Conservation (phyloP, 2,113 vertebrate species). For the Rhizomys pruinosus region DNA sequence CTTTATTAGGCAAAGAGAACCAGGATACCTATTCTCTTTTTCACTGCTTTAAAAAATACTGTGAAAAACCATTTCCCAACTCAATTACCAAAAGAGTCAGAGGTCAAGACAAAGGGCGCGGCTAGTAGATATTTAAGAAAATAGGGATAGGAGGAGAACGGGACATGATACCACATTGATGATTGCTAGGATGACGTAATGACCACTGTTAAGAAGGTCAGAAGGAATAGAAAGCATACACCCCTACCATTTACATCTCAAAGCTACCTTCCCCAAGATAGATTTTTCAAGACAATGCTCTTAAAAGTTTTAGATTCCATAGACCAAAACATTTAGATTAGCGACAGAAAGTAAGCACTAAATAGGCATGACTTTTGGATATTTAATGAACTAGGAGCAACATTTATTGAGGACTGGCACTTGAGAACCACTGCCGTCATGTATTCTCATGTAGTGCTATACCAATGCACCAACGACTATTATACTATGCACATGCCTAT, state of each 20-base stretch:
- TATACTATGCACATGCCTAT: constrained; percentile 17
- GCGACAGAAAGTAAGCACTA: constrained; percentile 40
- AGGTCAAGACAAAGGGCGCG: neutral
- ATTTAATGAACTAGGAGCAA: constrained; percentile 39
- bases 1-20: constrained; percentile 49
- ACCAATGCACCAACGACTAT: neutral
- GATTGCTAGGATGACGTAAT: constrained; percentile 46
- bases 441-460: constrained; percentile 41
- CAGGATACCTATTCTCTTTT: constrained; percentile 52
- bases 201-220: constrained; percentile 44
- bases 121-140: constrained; percentile 61
- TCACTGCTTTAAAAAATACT: constrained; percentile 60
- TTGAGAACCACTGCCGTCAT: constrained; percentile 26
- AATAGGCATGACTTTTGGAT: constrained; percentile 41
- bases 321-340: neutral
- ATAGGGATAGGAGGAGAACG: neutral
- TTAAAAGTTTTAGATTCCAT: constrained; percentile 38
- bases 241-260: constrained; percentile 36
- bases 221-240: neutral
- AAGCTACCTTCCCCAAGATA: constrained; percentile 24
- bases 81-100: constrained; percentile 57
- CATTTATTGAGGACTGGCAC: constrained; percentile 30
- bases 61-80: constrained; percentile 48
- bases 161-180: constrained; percentile 41
- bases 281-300: constrained; percentile 17